Evolutionary conservation across 2,797 vertebrate genomes (phyloP).

Genomic region (Echeneis naucrates): DNA sequence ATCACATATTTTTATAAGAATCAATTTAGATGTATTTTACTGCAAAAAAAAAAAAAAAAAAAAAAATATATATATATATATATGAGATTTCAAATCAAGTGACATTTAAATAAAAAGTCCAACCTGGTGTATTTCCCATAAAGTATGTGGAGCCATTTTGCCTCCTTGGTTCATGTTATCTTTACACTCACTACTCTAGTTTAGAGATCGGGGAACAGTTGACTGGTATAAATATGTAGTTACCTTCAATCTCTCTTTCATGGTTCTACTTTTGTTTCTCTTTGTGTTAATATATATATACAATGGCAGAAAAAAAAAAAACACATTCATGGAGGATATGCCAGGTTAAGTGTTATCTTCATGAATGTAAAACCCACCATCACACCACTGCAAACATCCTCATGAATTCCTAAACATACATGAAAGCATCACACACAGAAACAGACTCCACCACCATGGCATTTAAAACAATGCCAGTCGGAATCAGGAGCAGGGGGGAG

Average conservation of each 20-base stretch:
- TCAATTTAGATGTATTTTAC: neutral
- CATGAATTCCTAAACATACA: neutral
- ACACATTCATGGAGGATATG: neutral
- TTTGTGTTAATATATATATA: no score
- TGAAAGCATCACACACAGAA: neutral
- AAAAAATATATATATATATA: no score
- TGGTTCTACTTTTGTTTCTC: no score
- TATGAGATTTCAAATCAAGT: neutral
- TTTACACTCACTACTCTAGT: no score
- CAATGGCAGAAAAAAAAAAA: neutral
- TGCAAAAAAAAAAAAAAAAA: neutral
- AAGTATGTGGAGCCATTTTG: neutral
- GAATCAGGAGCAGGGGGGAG: slow-evolving; percentile 2
- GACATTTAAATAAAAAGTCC: neutral
- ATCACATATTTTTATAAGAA: no score
- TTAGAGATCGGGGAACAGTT: no score
- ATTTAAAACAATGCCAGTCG: slow-evolving; percentile 4
- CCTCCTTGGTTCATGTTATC: neutral
- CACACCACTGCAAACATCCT: neutral
- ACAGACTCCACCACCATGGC: neutral
- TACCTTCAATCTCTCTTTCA: neutral
- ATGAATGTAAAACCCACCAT: neutral
- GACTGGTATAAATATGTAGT: neutral
- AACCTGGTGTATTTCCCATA: no score
- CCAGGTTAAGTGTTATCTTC: neutral